Percentiles rank a stretch among this genome's conserved stretches.
Conservation (phyloP, 1,140 invertebrate species). For the Melitaea cinxia region DNA sequence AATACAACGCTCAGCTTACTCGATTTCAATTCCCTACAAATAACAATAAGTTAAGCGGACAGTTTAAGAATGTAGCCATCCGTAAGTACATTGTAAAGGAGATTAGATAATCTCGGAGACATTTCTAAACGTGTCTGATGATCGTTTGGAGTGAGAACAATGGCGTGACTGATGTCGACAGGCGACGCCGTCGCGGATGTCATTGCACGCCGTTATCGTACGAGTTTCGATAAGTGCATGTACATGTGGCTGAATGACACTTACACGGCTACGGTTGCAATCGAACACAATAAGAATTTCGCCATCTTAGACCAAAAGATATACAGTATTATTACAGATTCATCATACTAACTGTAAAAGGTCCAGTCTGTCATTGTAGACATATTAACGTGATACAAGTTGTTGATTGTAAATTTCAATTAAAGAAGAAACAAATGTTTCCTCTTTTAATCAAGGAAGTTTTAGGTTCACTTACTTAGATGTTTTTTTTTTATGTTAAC, state of each 20-base stretch:
- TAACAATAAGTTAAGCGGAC: not conserved
- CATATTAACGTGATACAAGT: too few species aligned
- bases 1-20: too few species aligned
- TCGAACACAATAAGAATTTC: too few species aligned
- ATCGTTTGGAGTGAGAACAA: constrained; percentile 1
- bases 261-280: not conserved
- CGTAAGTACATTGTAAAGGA: not conserved
- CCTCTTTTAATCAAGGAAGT: too few species aligned
- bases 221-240: not conserved
- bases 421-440: too few species aligned
- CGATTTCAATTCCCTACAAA: not conserved
- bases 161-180: constrained; percentile 4
- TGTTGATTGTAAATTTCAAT: too few species aligned
- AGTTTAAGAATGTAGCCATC: not conserved
- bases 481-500: too few species aligned
- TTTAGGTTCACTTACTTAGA: too few species aligned
- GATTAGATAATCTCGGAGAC: constrained; percentile 8
- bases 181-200: constrained; percentile 3
- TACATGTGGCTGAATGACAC: not conserved
- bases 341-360: too few species aligned
- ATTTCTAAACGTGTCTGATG: constrained; percentile 3
- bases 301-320: too few species aligned
- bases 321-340: too few species aligned
- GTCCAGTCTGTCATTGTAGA: too few species aligned
- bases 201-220: constrained; percentile 9